A percentile compares a stretch with the other conserved stretches of the same genome.
Evolutionary conservation across 2,113 vertebrate species (phyloP).

Genomic region (Gorilla gorilla): DNA sequence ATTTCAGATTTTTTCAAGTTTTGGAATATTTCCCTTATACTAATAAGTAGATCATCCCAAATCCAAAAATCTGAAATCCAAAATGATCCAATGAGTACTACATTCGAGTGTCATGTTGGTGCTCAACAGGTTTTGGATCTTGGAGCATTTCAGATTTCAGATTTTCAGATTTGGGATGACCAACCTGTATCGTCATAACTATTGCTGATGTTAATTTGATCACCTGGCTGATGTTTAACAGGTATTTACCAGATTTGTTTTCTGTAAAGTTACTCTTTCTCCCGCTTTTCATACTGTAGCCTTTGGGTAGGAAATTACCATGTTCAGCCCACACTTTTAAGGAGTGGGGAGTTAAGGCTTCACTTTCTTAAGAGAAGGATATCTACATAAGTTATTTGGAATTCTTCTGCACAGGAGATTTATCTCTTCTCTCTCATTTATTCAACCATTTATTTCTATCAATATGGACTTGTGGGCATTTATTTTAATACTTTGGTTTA

Average conservation of each 20-base stretch:
- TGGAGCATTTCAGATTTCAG: neutral
- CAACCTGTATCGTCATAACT: neutral
- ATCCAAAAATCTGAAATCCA: neutral
- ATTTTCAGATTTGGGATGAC: neutral
- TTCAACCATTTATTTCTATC: neutral
- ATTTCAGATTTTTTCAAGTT: neutral
- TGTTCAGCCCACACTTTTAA: neutral
- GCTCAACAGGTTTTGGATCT: neutral
- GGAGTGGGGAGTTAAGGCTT: neutral
- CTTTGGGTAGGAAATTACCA: neutral
- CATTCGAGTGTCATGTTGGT: neutral
- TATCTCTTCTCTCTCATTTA: neutral
- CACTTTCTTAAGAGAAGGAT: neutral
- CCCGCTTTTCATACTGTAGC: neutral
- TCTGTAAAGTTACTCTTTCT: neutral
- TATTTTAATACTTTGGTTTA: slow-evolving; percentile 11
- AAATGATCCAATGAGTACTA: neutral
- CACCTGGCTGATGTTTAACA: neutral
- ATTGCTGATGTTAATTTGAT: neutral
- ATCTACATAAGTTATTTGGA: neutral
- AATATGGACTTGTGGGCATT: neutral
- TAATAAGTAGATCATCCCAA: neutral
- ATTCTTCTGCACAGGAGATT: neutral
- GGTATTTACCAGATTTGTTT: neutral
- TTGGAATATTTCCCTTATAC: neutral